These are phyloP conservation scores for Rhagoletis zephyria DNA, from an alignment of 1,140 invertebrate species.

Conservation along the genomic window DNA sequence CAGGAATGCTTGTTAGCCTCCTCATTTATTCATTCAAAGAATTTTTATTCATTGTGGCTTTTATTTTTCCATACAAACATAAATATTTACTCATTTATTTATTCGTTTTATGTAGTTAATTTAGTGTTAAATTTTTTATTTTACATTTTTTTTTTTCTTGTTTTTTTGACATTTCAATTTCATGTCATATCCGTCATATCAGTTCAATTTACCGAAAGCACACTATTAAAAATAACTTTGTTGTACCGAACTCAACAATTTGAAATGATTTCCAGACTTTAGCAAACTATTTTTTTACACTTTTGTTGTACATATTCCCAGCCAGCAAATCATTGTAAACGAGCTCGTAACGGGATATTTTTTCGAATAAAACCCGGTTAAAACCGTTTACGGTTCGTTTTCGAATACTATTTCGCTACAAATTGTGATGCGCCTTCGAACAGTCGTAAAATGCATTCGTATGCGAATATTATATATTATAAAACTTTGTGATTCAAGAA, in stretches of 20 bases:
- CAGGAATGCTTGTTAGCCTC: background rate
- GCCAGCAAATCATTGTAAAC: no score
- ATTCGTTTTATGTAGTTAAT: background rate
- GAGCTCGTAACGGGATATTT: no score
- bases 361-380: no score
- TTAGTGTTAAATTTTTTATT: background rate
- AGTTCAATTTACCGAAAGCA: background rate
- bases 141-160: background rate
- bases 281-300: background rate
- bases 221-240: background rate
- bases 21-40: conserved; percentile 3
- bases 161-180: background rate
- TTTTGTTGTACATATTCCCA: no score
- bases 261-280: background rate
- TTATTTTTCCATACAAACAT: background rate
- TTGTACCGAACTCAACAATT: background rate
- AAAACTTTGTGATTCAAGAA: no score
- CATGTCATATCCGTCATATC: background rate
- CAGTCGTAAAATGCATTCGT: no score
- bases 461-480: no score
- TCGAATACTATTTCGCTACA: no score
- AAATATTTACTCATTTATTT: conserved; percentile 13
- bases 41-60: background rate
- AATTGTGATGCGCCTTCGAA: no score
- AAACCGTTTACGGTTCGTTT: no score